Base-by-base conservation (phyloP, 2,797 vertebrate genomes). In the Chelon auratus region DNA sequence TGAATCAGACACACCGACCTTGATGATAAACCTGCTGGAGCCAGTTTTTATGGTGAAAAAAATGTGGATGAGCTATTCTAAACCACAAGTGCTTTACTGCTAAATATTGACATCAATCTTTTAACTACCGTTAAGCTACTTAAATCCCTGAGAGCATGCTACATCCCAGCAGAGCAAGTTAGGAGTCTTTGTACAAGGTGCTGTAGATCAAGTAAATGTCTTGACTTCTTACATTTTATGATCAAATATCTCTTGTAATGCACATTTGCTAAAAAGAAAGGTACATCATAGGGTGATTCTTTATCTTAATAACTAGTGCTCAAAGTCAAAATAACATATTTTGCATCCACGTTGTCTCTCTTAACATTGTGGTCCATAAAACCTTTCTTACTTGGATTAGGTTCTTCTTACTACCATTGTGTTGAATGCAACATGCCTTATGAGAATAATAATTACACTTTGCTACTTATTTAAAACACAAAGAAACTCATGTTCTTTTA, bases 51-150 rank as follows among this genome's bases (percentile, higher is more conserved):
- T 15, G 60, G 24, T 22, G 33, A 58, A 33, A 33, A 30, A 33
- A 33, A 33, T 3, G 7, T 7, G 18, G 52, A 52, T 51, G 65
- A 71, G 66, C 54, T 58, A n/a, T 37, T 42, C 59, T 60, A 42
- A 78, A 83, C 64, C 59, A 66, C 60, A 75, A 74, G 72, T 80
- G 63, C 74, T 48, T 51, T 58, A 50, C 68, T 51, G 61, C 71
- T 80, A 83, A 77, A 80, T 76, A 73, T 72, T 72, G 80, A 79
- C 75, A 79, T 82, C 72, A 83, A 68, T 82, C 80, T 79, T 71
- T 72, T 67, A 85, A 79, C 77, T 71, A 66, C 42, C 4, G 26
- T 78, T 82, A 80, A 85, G 77, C 75, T 59, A 22, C 79, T 75
- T 77, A 77, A 85, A 71, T 83, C 77, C 68, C 68, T 15, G 54